phyloP scores from a whole-genome alignment of 2,797 vertebrate genomes.

The Danio aesculapii region DNA sequence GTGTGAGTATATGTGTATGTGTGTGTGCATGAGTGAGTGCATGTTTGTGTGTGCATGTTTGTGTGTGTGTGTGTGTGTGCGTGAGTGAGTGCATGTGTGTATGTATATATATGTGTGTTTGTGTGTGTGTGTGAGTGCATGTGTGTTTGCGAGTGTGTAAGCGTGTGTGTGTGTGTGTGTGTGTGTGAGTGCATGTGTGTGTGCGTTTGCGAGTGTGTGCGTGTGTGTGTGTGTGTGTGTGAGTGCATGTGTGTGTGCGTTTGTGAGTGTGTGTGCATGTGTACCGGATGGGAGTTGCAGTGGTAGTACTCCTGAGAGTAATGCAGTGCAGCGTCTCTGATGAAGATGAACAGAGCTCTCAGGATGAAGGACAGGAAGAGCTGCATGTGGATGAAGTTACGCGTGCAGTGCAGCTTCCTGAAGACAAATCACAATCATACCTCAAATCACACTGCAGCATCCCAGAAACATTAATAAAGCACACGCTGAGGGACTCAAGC shows the following conservation, averaged over 20 bases:
- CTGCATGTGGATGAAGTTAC: slow-evolving; percentile 97
- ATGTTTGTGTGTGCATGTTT: background rate
- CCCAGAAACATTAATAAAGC: too few relatives aligned
- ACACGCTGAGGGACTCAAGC: too few relatives aligned
- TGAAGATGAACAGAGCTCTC: slow-evolving; percentile 89
- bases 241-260: too few relatives aligned
- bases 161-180: too few relatives aligned
- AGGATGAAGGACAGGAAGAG: slow-evolving; percentile 94
- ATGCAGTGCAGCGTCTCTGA: slow-evolving; percentile 88
- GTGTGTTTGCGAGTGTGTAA: too few relatives aligned
- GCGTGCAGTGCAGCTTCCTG: slow-evolving; percentile 92
- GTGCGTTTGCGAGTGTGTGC: too few relatives aligned
- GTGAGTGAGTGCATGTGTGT: too few relatives aligned
- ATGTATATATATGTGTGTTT: background rate
- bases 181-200: too few relatives aligned
- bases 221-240: too few relatives aligned
- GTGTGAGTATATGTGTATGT: background rate
- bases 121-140: background rate
- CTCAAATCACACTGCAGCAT: too few relatives aligned
- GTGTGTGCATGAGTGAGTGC: too few relatives aligned
- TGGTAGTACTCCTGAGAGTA: slow-evolving; percentile 83
- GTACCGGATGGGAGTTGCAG: slow-evolving; percentile 86
- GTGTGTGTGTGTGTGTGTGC: background rate
- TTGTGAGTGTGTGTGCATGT: background rate
- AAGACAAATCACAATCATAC: background rate